phyloP scores from a whole-genome alignment of 2,888 invertebrate genomes.

The Standfussiana lucernea region DNA sequence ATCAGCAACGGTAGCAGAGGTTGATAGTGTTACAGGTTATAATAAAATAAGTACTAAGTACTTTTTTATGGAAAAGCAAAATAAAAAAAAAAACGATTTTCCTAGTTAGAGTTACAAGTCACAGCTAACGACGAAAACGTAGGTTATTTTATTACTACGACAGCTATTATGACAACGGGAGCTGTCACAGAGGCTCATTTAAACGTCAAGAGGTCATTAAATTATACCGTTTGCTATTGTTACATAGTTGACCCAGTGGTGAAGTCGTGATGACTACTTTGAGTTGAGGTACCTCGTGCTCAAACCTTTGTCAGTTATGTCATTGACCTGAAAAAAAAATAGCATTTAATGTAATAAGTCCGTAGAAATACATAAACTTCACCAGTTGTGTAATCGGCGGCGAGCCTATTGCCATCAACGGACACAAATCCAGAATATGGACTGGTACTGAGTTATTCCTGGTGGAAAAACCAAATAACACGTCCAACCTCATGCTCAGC shows the following conservation, averaged over 20 bases:
- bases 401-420: neutral
- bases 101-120: neutral
- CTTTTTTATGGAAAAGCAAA: neutral
- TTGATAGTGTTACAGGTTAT: neutral
- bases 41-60: neutral
- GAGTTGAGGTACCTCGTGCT: neutral
- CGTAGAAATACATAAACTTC: neutral
- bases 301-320: neutral
- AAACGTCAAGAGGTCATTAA: constrained; percentile 1
- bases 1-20: neutral
- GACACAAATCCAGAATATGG: neutral
- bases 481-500: neutral
- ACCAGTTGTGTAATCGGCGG: neutral
- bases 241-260: neutral
- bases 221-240: constrained; percentile 13
- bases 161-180: neutral
- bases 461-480: neutral
- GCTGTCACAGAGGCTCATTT: constrained; percentile 9
- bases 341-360: neutral
- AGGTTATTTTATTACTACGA: neutral
- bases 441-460: neutral
- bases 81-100: too few relatives aligned
- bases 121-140: neutral
- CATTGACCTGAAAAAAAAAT: constrained; percentile 1
- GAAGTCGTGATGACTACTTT: neutral